A percentile compares a stretch with the other conserved stretches of the same genome.
phyloP scores from a whole-genome alignment of 1,140 invertebrate genomes.

The Epicauta chinensis region DNA sequence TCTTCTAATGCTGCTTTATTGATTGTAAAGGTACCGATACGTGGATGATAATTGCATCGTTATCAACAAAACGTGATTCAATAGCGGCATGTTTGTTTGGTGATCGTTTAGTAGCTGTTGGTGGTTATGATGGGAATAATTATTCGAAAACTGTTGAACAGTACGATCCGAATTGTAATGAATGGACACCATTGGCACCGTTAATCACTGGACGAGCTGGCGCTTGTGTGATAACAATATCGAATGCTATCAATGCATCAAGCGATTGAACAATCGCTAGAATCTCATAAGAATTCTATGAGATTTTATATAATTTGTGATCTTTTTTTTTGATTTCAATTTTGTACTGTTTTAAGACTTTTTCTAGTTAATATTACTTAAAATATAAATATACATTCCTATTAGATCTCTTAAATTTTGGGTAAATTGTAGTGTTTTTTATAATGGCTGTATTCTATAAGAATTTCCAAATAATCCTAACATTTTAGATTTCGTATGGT shows the following conservation, averaged over 20 bases:
- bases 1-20: not conserved
- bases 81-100: conserved; percentile 88
- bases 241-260: conserved; percentile 25
- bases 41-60: conserved; percentile 84
- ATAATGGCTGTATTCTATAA: too few relatives aligned
- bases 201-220: conserved; percentile 76
- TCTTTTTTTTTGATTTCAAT: too few relatives aligned
- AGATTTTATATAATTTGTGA: too few relatives aligned
- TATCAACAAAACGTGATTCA: conserved; percentile 82
- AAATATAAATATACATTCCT: too few relatives aligned
- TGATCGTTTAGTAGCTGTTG: conserved; percentile 82
- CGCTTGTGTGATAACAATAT: conserved; percentile 73
- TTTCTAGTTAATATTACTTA: too few relatives aligned
- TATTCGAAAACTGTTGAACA: conserved; percentile 88
- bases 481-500: too few relatives aligned
- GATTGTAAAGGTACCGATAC: conserved; percentile 61
- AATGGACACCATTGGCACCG: conserved; percentile 72
- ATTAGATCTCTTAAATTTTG: too few relatives aligned
- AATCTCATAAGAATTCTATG: too few relatives aligned
- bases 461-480: too few relatives aligned
- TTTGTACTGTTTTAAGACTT: too few relatives aligned
- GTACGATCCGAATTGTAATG: conserved; percentile 85
- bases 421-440: too few relatives aligned
- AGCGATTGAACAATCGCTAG: conserved; percentile 2
- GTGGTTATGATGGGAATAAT: conserved; percentile 92